Percentiles rank a stretch among this genome's conserved stretches.
These are phyloP conservation scores for Zingel zingel DNA, from an alignment of 2,113 vertebrate genomes.

Conservation along the genomic window DNA sequence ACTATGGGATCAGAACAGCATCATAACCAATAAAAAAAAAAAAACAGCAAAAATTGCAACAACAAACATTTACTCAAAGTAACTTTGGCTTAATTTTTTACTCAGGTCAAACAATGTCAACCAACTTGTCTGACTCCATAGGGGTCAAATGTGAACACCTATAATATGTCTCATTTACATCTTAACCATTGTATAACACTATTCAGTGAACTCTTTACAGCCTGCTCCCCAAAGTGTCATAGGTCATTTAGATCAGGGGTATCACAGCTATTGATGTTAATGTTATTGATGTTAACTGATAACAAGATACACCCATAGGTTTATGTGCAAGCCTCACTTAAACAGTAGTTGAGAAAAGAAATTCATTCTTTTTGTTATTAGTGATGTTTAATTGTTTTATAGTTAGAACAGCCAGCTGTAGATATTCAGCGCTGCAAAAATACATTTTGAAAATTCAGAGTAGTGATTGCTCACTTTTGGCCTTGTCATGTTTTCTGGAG, in stretches of 20 bases:
- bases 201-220: background rate
- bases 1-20: background rate
- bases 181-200: background rate
- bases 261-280: background rate
- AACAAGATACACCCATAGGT: background rate
- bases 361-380: background rate
- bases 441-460: background rate
- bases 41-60: background rate
- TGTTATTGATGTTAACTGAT: background rate
- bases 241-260: background rate
- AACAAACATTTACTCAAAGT: background rate
- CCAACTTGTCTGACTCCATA: background rate
- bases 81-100: background rate
- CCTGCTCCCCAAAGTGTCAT: background rate
- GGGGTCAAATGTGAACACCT: background rate
- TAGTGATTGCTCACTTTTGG: slow-evolving; percentile 90
- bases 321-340: background rate
- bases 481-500: slow-evolving; percentile 95
- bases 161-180: background rate
- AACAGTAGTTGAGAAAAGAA: background rate
- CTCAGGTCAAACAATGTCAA: background rate
- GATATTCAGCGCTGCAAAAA: background rate
- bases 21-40: background rate
- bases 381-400: background rate
- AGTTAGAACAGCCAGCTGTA: background rate